These are phyloP conservation scores for Mungos mungo DNA, from an alignment of 2,113 vertebrate genomes.

Conservation along the genomic window DNA sequence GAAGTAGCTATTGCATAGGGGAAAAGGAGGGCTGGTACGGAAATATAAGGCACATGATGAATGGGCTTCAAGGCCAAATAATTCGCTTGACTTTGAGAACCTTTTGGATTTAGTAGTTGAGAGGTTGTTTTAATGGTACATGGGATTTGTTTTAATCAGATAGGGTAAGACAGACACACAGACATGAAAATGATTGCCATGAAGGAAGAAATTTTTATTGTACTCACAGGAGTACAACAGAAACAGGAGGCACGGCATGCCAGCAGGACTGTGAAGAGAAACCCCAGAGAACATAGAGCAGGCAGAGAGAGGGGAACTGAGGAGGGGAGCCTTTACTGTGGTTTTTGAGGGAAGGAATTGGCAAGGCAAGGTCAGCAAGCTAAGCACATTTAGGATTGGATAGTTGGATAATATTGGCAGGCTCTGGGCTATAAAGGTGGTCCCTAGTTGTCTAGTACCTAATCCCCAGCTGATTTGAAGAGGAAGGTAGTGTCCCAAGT, in stretches of 20 bases:
- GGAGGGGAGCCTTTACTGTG: neutral
- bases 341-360: neutral
- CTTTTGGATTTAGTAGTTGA: neutral
- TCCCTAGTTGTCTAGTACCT: neutral
- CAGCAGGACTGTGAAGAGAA: neutral
- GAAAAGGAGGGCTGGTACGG: neutral
- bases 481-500: neutral
- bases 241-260: neutral
- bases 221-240: neutral
- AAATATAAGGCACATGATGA: neutral
- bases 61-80: neutral
- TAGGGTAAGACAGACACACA: neutral
- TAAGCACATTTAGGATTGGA: neutral
- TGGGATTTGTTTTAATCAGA: neutral
- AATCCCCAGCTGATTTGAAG: neutral
- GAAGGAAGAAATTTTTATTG: neutral
- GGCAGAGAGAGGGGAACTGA: neutral
- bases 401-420: neutral
- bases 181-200: neutral
- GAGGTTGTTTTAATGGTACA: neutral
- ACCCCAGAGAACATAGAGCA: neutral
- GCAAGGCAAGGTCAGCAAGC: neutral
- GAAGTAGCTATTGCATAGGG: neutral
- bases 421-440: neutral
- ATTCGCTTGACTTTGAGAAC: conserved; percentile 34